Conservation (phyloP, 1,140 invertebrate genomes). For the Bathynomus jamesi region DNA sequence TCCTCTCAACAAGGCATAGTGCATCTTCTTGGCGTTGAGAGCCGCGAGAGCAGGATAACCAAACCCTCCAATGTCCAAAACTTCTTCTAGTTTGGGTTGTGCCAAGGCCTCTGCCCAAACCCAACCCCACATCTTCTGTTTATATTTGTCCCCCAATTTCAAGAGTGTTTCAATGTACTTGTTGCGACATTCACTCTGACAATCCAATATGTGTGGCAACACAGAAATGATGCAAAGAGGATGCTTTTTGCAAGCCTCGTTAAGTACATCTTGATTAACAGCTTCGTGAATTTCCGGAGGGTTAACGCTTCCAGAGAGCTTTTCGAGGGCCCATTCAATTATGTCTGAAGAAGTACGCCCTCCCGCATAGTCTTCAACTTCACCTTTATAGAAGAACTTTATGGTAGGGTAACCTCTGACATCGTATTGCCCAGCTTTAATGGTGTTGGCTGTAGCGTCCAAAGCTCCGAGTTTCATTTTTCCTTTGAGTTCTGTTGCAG, state of each 20-base stretch:
- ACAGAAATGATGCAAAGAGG: conserved; percentile 89
- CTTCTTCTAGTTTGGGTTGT: conserved; percentile 74
- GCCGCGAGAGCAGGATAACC: conserved; percentile 91
- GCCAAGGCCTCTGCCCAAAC: conserved; percentile 85
- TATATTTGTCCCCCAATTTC: conserved; percentile 80
- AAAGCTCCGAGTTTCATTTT: conserved; percentile 85
- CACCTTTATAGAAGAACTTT: conserved; percentile 68
- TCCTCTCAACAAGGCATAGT: conserved; percentile 85
- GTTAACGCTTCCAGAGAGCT: conserved; percentile 74
- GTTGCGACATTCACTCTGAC: conserved; percentile 89
- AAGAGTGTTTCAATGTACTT: conserved; percentile 69
- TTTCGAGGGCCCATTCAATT: conserved; percentile 79
- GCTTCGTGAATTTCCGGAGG: conserved; percentile 56
- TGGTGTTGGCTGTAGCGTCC: conserved; percentile 86
- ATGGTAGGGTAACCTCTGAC: conserved; percentile 95
- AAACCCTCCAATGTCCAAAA: conserved; percentile 87
- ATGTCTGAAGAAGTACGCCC: conserved; percentile 88
- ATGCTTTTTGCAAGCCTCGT: conserved; percentile 68
- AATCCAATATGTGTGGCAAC: conserved; percentile 94
- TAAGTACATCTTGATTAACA: conserved; percentile 54
- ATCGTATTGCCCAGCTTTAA: conserved; percentile 65
- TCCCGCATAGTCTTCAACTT: conserved; percentile 57
- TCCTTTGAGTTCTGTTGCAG: conserved; percentile 88
- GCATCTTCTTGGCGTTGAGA: conserved; percentile 93
- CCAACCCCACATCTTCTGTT: conserved; percentile 96